A percentile compares a stretch with the other conserved stretches of the same genome.
phyloP scores from a whole-genome alignment of 2,888 invertebrate genomes.

The Candidula unifasciata region DNA sequence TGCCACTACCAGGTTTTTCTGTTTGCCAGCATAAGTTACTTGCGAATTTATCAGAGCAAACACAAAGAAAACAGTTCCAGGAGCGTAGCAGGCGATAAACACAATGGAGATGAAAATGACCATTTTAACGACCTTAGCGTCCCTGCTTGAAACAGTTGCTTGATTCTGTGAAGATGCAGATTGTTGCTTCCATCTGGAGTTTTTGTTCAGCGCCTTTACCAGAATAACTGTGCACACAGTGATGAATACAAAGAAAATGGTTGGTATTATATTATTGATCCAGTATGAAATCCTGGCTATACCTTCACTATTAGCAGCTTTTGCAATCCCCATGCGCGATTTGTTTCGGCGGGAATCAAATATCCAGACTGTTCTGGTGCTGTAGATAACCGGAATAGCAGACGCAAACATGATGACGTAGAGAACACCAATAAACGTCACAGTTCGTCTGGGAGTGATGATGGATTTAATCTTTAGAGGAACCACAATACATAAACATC shows the following conservation, averaged over 20 bases:
- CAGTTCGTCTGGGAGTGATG: neutral
- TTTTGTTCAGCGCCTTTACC: neutral
- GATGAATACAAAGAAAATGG: neutral
- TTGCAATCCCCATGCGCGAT: neutral
- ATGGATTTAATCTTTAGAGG: no score
- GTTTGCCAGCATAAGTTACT: neutral
- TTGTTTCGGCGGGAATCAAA: neutral
- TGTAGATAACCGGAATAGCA: neutral
- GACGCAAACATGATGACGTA: neutral
- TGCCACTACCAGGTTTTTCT: neutral
- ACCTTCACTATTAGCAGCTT: neutral
- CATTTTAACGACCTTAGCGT: slow-evolving; percentile 7
- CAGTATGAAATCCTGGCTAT: neutral
- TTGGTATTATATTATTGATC: slow-evolving; percentile 11
- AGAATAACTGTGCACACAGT: no score
- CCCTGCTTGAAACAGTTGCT: neutral
- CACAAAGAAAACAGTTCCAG: neutral
- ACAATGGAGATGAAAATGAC: slow-evolving; percentile 10
- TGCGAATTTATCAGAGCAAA: neutral
- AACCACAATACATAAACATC: no score
- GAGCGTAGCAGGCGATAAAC: slow-evolving; percentile 9
- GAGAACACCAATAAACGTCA: neutral
- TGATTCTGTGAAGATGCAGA: neutral
- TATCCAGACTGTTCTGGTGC: neutral
- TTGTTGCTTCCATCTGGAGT: slow-evolving; percentile 17